A percentile compares a stretch with the other conserved stretches of the same genome.
Conservation (phyloP, 2,113 vertebrate genomes). For the Tachysurus vachellii region DNA sequence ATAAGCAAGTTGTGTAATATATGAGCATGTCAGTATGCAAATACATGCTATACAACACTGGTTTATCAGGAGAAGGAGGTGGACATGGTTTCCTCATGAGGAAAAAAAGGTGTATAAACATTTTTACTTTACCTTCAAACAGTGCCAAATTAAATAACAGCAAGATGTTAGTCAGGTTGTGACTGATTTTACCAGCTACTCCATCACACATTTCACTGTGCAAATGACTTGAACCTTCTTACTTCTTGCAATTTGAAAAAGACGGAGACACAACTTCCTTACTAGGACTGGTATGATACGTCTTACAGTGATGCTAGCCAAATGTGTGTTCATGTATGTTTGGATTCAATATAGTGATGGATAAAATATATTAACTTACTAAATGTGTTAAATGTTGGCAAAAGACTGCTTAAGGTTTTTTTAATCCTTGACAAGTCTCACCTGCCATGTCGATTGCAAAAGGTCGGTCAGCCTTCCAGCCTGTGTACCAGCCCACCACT, state of each 20-base stretch:
- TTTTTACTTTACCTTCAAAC: background rate
- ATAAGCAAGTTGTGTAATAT: background rate
- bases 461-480: slow-evolving; percentile 94
- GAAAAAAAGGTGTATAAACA: background rate
- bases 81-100: background rate
- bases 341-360: background rate
- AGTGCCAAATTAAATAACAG: background rate
- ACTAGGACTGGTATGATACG: background rate
- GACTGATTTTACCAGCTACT: background rate
- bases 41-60: background rate
- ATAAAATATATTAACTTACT: background rate
- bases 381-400: background rate
- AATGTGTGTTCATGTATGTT: background rate
- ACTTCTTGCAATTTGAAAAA: slow-evolving; percentile 1
- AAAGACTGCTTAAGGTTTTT: background rate
- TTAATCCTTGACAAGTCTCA: slow-evolving; percentile 61
- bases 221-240: slow-evolving; percentile 2
- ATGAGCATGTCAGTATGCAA: background rate
- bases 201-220: background rate
- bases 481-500: slow-evolving; percentile 97
- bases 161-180: background rate
- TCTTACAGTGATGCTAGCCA: slow-evolving; percentile 16
- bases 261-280: background rate
- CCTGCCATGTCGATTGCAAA: slow-evolving; percentile 99
- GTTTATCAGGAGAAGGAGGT: background rate